A percentile compares a stretch with the other conserved stretches of the same genome.
These are phyloP conservation scores for Atta colombica DNA, from an alignment of 1,140 invertebrate species.

Conservation along the genomic window DNA sequence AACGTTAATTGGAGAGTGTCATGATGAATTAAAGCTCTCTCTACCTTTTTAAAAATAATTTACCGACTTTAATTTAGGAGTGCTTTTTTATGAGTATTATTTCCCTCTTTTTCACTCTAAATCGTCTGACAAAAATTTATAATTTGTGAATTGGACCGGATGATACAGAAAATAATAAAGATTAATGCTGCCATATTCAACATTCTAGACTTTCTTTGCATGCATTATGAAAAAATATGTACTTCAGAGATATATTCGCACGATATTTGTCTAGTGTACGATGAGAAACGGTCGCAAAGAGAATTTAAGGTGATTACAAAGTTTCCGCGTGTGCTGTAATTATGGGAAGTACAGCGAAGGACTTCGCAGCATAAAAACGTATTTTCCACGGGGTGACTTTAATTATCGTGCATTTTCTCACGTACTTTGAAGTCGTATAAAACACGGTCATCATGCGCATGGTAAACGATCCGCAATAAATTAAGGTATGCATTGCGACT, in stretches of 20 bases:
- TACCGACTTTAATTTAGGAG: background rate
- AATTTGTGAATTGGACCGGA: background rate
- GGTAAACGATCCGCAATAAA: conserved; percentile 25
- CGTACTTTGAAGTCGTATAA: conserved; percentile 20
- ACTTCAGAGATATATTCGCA: background rate
- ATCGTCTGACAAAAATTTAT: background rate
- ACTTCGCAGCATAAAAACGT: conserved; percentile 11
- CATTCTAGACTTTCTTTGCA: background rate
- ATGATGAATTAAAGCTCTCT: background rate
- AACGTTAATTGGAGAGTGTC: conserved; percentile 14
- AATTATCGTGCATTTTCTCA: conserved; percentile 47
- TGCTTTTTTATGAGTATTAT: background rate
- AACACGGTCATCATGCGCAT: conserved; percentile 11
- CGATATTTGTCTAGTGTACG: conserved; percentile 11
- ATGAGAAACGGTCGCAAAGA: conserved; percentile 23
- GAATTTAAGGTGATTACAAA: conserved; percentile 51
- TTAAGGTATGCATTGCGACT: background rate
- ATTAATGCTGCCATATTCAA: background rate
- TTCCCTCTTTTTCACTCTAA: background rate
- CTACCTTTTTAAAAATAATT: background rate
- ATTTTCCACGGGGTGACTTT: conserved; percentile 34
- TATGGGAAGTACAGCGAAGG: conserved; percentile 13
- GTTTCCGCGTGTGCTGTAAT: conserved; percentile 25
- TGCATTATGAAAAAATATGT: conserved; percentile 6
- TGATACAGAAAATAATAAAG: background rate